These are phyloP conservation scores for Phainopepla nitens DNA, from an alignment of 2,113 vertebrate genomes.

Conservation along the genomic window DNA sequence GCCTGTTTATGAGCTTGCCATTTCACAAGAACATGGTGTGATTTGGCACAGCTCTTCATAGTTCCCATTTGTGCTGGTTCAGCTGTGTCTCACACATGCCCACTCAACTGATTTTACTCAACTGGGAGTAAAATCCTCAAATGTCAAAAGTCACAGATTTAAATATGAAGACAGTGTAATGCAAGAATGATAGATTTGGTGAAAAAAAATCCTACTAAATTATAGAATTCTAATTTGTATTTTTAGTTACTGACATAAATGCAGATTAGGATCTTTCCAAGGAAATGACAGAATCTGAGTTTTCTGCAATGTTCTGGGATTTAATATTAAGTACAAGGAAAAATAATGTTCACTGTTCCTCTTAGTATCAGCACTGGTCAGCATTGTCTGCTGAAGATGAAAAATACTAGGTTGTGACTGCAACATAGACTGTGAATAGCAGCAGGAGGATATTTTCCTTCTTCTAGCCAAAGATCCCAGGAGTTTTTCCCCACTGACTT, in stretches of 20 bases:
- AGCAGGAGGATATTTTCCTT: not conserved
- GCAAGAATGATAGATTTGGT: not conserved
- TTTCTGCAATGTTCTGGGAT: not conserved
- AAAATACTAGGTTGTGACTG: not conserved
- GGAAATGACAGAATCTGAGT: not conserved
- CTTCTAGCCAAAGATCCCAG: not conserved
- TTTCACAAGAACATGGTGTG: slow-evolving; percentile 35
- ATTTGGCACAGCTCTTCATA: slow-evolving; percentile 25
- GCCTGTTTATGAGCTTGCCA: not conserved
- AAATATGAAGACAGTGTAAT: not conserved
- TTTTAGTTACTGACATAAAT: not conserved
- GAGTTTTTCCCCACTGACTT: not conserved
- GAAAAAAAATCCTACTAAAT: not conserved
- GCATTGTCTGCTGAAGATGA: not conserved
- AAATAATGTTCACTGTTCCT: not conserved
- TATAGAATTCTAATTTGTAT: not conserved
- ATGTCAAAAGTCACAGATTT: slow-evolving; percentile 6
- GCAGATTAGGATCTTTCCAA: not conserved
- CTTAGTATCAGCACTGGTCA: not conserved
- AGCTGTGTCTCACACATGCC: slow-evolving; percentile 34
- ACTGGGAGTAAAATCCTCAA: slow-evolving; percentile 17
- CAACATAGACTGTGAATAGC: not conserved
- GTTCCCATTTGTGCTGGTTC: slow-evolving; percentile 14
- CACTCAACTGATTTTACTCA: slow-evolving; percentile 24
- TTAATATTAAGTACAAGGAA: not conserved